Conservation (phyloP, 92 coral and sea anemone genomes). For the Epizoanthus scotinus region DNA sequence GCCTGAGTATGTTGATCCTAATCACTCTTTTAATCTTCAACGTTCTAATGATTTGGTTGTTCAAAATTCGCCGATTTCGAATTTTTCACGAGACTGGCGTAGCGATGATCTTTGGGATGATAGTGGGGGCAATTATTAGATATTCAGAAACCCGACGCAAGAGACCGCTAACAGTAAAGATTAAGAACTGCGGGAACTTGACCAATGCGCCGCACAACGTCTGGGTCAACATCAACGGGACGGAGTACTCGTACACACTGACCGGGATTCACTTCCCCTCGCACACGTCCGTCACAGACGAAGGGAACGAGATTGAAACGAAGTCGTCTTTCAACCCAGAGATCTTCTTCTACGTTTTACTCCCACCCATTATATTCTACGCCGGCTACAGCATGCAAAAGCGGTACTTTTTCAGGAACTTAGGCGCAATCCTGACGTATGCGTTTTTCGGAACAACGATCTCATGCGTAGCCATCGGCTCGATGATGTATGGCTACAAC, state of each 20-base stretch:
- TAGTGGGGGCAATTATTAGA: conserved; percentile 90
- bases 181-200: conserved; percentile 89
- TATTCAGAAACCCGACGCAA: conserved; percentile 72
- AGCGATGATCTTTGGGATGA: conserved; percentile 90
- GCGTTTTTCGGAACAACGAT: conserved; percentile 95
- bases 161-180: conserved; percentile 85
- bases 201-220: conserved; percentile 91
- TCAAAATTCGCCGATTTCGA: conserved; percentile 90
- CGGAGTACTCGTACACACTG: conserved; percentile 86
- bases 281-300: conserved; percentile 68
- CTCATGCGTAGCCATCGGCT: conserved; percentile 86
- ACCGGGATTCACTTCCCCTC: conserved; percentile 93
- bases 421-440: conserved; percentile 97
- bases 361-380: conserved; percentile 96
- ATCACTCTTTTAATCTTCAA: conserved; percentile 88
- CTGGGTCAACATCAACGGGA: conserved; percentile 90
- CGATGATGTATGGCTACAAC: conserved; percentile 85
- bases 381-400: conserved; percentile 98
- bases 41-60: conserved; percentile 92
- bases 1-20: conserved; percentile 91
- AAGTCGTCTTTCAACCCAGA: conserved; percentile 95
- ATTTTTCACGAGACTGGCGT: conserved; percentile 98
- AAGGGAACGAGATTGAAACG: conserved; percentile 90
- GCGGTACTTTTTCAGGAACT: conserved; percentile 91
- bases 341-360: conserved; percentile 91